Percentiles rank a stretch among this genome's conserved stretches.
Evolutionary conservation across 2,113 vertebrate species (phyloP).

Genomic region (Anseranas semipalmata): DNA sequence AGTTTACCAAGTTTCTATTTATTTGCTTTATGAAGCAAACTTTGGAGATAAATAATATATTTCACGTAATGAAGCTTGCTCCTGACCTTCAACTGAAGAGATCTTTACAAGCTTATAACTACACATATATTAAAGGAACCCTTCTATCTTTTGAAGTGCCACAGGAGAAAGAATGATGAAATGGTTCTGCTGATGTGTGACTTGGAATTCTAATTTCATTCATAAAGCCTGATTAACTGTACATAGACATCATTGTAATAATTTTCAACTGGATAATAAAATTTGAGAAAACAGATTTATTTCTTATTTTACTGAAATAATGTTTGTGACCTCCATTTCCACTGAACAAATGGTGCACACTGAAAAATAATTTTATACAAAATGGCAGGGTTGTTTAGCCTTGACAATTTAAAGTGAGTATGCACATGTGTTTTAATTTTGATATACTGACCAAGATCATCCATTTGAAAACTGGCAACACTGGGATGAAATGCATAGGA

Average conservation of each 20-base stretch:
- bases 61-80: neutral
- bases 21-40: neutral
- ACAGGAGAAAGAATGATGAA: neutral
- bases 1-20: neutral
- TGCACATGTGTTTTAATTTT: neutral
- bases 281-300: neutral
- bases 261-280: constrained; percentile 4
- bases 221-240: neutral
- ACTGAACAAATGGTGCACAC: neutral
- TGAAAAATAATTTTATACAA: neutral
- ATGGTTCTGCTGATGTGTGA: rapidly evolving
- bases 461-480: neutral
- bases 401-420: neutral
- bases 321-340: neutral
- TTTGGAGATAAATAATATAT: neutral
- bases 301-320: constrained; percentile 1
- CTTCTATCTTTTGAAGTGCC: neutral
- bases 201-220: neutral
- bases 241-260: neutral
- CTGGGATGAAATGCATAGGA: neutral
- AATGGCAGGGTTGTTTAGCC: neutral
- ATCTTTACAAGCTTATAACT: neutral
- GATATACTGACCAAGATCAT: neutral
- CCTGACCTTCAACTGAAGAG: neutral
- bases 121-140: neutral